phyloP scores from a whole-genome alignment of 2,113 vertebrate species.

The Scalopus aquaticus region DNA sequence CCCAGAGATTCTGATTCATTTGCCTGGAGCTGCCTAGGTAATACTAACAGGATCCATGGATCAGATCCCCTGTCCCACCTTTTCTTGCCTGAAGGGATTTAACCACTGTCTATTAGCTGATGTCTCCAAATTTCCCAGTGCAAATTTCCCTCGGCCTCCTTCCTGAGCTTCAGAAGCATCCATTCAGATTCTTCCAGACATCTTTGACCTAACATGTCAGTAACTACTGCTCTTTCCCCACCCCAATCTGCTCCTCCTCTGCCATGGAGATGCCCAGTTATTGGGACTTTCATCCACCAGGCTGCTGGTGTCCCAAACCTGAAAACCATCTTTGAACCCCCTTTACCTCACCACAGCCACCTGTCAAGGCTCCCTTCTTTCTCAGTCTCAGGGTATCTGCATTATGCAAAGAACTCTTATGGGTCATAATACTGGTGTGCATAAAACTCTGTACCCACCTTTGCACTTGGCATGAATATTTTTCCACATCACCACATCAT shows the following conservation, averaged over 20 bases:
- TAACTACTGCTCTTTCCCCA: background rate
- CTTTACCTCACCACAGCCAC: background rate
- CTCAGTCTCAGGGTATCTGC: background rate
- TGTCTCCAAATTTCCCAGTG: background rate
- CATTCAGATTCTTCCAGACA: background rate
- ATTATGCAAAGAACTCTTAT: background rate
- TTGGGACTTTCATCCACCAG: background rate
- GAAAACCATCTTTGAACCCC: background rate
- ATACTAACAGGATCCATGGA: accelerated
- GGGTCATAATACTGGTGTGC: background rate
- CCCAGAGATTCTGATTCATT: background rate
- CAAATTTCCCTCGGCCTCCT: too few relatives aligned
- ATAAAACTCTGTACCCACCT: background rate
- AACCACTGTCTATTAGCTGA: background rate
- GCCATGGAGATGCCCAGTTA: background rate
- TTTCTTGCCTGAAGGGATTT: background rate
- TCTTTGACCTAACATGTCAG: background rate
- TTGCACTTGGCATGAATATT: background rate
- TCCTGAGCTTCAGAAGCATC: background rate
- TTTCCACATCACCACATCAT: background rate
- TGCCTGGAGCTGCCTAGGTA: background rate
- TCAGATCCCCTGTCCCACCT: background rate
- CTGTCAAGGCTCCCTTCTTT: background rate
- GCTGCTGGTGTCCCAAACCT: background rate
- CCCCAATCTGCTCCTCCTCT: background rate